Base-by-base conservation (phyloP, 2,888 invertebrate species). In the Phalera bucephala region DNA sequence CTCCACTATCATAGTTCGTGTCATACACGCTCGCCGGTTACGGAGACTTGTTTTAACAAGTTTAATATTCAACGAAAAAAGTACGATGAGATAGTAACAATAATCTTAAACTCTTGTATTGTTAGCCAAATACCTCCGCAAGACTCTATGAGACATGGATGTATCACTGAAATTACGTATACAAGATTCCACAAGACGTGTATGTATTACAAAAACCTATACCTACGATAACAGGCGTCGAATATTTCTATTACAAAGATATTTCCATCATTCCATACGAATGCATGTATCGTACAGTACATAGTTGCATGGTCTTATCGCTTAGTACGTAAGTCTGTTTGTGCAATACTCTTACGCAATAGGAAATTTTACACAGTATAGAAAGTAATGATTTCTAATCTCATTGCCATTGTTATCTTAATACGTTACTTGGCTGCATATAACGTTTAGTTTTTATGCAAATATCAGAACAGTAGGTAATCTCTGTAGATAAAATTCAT, bases 311-410 rank as follows among this genome's bases (percentile, higher is more conserved):
- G 44, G 32, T 46, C 58, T 58, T 71, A 72, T 71, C 71, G 67
- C 58, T 51, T 15, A 45, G 45, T 64, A 67, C 71, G 65, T 60
- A 60, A 54, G 42, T 52, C 53, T 60, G 59, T 57, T 58, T 53
- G 54, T 66, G 63, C 62, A 62, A 61, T 59, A 39, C 45, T 46
- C 53, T 80, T 80, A 64, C 64, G 72, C 67, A 80, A 80, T 74
- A 67, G 62, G 67, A 76, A 58, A 75, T 74, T 77, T 74, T 73
- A 76, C 70, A 69, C 62, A 40, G 60, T 63, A 70, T 73, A 68
- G 73, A 79, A 79, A 80, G 75, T 76, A 79, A 76, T 77, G 67
- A 75, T 78, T 80, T 75, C 70, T 72, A 72, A 77, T 79, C 72
- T 78, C 69, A 78, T 73, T 75, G 75, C 71, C 68, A 68, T 64